Percentiles rank a stretch among this genome's conserved stretches.
phyloP scores from a whole-genome alignment of 1,140 invertebrate genomes.

The Episyrphus balteatus region DNA sequence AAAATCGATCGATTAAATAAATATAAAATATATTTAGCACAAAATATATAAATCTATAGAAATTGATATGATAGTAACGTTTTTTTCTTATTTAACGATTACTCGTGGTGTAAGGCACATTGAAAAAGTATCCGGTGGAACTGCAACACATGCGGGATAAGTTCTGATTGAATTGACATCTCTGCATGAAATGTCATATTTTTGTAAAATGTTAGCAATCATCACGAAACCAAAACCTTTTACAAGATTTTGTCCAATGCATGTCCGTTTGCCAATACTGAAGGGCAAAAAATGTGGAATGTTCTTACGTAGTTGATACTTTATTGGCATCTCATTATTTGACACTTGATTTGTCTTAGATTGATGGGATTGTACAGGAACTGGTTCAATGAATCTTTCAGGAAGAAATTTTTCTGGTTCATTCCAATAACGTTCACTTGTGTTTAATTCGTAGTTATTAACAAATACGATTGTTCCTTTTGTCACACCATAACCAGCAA shows the following conservation, averaged over 20 bases:
- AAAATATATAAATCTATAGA: no score
- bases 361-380: background rate
- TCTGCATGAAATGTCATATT: conserved; percentile 54
- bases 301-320: conserved; percentile 37
- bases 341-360: background rate
- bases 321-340: background rate
- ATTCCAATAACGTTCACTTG: conserved; percentile 60
- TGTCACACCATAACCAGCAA: conserved; percentile 61
- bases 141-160: conserved; percentile 53
- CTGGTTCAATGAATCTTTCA: conserved; percentile 53
- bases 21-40: no score
- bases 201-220: conserved; percentile 60
- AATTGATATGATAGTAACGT: no score
- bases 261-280: conserved; percentile 73
- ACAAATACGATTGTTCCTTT: conserved; percentile 76
- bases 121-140: conserved; percentile 54
- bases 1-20: no score
- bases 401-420: conserved; percentile 60
- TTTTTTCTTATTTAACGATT: no score
- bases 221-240: conserved; percentile 62
- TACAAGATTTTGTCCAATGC: conserved; percentile 78
- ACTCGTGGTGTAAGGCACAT: conserved; percentile 45
- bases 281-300: conserved; percentile 73
- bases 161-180: conserved; percentile 43
- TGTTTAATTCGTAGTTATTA: conserved; percentile 79